A percentile compares a stretch with the other conserved stretches of the same genome.
These are phyloP conservation scores for Mesitornis unicolor DNA, from an alignment of 2,113 vertebrate genomes.

Conservation along the genomic window DNA sequence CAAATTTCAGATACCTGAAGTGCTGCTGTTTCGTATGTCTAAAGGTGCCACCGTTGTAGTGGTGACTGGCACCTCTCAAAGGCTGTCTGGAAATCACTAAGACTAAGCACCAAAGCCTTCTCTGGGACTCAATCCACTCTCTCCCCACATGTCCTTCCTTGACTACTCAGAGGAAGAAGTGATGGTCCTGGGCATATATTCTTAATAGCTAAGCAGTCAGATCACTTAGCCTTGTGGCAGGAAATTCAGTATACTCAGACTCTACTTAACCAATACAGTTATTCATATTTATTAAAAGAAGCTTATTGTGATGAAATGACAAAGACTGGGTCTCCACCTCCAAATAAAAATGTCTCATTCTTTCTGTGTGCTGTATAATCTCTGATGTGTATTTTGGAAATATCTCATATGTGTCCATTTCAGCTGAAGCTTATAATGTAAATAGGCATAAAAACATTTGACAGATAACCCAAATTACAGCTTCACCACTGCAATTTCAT, in stretches of 20 bases:
- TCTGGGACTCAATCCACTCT: neutral
- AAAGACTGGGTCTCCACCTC: neutral
- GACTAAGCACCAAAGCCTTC: neutral
- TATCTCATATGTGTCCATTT: neutral
- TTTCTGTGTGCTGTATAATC: neutral
- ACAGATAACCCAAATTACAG: slow-evolving; percentile 33
- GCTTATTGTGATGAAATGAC: neutral
- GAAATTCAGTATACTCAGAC: neutral
- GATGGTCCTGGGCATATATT: too few species aligned
- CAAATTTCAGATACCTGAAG: neutral
- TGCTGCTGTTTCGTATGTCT: neutral
- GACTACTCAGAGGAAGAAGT: neutral
- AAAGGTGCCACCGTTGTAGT: neutral
- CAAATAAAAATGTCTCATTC: neutral
- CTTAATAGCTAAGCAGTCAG: neutral
- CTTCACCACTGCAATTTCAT: neutral
- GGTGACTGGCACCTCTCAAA: neutral
- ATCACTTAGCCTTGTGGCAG: neutral
- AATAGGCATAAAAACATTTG: slow-evolving; percentile 10
- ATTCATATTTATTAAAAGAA: neutral
- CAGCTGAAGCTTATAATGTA: slow-evolving; percentile 3
- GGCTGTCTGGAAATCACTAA: neutral
- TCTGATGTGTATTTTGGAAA: neutral
- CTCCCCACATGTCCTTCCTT: neutral
- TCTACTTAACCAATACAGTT: neutral